A percentile compares a stretch with the other conserved stretches of the same genome.
phyloP scores from a whole-genome alignment of 2,888 invertebrate genomes.

The Nasonovia ribisnigri region DNA sequence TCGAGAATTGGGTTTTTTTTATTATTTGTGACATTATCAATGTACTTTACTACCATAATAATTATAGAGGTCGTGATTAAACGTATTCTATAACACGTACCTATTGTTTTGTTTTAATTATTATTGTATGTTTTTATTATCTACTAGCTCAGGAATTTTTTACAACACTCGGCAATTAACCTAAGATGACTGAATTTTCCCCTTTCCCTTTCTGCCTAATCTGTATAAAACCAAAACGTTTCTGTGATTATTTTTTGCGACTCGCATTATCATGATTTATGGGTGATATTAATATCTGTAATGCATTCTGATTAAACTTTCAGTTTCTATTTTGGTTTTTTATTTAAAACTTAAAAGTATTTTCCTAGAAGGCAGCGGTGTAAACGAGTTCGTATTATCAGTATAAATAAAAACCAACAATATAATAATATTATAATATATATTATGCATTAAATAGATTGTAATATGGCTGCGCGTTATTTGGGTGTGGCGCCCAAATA shows the following conservation, averaged over 20 bases:
- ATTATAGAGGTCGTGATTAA: background rate
- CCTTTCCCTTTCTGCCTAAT: background rate
- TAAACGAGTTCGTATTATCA: slow-evolving; percentile 7
- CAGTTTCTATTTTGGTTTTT: slow-evolving; percentile 13
- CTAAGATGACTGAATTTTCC: background rate
- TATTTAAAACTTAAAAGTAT: background rate
- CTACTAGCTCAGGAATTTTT: background rate
- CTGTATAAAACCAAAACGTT: background rate
- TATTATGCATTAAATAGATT: slow-evolving; percentile 42
- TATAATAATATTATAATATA: background rate
- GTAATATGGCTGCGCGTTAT: background rate
- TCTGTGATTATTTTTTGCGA: background rate
- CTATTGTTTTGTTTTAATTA: slow-evolving; percentile 11
- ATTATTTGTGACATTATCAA: background rate
- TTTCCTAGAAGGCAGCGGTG: background rate
- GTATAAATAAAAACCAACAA: slow-evolving; percentile 4
- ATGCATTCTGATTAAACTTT: slow-evolving; percentile 1
- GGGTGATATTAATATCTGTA: background rate
- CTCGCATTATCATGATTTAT: background rate
- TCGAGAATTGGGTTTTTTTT: background rate
- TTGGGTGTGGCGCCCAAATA: slow-evolving; percentile 53
- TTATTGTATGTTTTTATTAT: background rate
- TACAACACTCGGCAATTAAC: background rate
- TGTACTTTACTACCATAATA: background rate
- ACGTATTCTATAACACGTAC: background rate